Conservation (phyloP, 2,797 vertebrate genomes). For the Phoebastria nigripes region DNA sequence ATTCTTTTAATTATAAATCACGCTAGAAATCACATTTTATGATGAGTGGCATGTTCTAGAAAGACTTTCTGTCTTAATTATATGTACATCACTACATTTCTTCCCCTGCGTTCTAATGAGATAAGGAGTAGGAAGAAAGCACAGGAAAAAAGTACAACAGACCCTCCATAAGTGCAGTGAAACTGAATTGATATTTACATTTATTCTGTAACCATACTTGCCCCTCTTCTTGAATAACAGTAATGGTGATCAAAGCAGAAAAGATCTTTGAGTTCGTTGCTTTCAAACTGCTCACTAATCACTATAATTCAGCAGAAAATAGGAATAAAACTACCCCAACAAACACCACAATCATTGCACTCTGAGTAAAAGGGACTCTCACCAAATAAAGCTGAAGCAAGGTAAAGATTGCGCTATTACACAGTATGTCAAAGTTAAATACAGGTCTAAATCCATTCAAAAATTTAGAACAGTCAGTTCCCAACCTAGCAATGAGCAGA, state of each 20-base stretch:
- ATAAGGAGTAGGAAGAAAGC: neutral
- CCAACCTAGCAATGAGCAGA: neutral
- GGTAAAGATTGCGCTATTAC: conserved; percentile 5
- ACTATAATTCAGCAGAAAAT: conserved; percentile 63
- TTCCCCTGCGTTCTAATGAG: conserved; percentile 13
- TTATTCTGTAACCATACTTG: neutral
- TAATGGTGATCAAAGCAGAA: conserved; percentile 46
- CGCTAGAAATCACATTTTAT: neutral
- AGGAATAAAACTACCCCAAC: conserved; percentile 22
- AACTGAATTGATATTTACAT: conserved; percentile 18
- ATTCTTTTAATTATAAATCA: neutral
- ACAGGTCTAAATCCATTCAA: conserved; percentile 6
- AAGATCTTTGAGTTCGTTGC: conserved; percentile 18
- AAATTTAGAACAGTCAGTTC: neutral
- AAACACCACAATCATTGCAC: conserved; percentile 26
- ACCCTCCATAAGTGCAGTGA: neutral
- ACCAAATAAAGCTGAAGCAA: conserved; percentile 19
- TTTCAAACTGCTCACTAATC: conserved; percentile 46
- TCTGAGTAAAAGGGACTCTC: conserved; percentile 29
- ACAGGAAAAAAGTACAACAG: neutral
- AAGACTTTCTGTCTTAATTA: conserved; percentile 6
- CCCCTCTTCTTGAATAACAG: conserved; percentile 9
- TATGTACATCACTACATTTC: neutral
- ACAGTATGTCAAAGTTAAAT: conserved; percentile 36
- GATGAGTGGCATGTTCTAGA: neutral